A percentile compares a stretch with the other conserved stretches of the same genome.
Conservation (phyloP, 2,797 vertebrate genomes). For the Sphaeramia orbicularis region DNA sequence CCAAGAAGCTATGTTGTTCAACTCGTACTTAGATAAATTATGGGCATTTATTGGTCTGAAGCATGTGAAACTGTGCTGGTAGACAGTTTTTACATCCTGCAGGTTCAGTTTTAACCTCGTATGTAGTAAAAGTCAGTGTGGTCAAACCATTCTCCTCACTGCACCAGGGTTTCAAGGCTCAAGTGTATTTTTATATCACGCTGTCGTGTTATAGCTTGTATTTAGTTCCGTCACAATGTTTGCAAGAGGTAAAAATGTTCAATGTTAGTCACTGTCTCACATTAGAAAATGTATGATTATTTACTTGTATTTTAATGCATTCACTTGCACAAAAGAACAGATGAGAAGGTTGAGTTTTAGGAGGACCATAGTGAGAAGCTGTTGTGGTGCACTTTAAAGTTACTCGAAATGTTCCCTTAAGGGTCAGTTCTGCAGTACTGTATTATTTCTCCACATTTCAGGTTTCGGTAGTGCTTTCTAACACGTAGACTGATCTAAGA, state of each 20-base stretch:
- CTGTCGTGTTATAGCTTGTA: background rate
- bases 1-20: too few relatives aligned
- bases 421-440: constrained; percentile 44
- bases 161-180: background rate
- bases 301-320: constrained; percentile 22
- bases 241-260: background rate
- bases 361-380: constrained; percentile 2
- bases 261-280: constrained; percentile 9
- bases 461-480: constrained; percentile 27
- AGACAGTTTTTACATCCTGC: too few relatives aligned
- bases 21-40: too few relatives aligned
- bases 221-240: background rate
- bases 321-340: constrained; percentile 46
- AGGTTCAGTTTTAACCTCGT: too few relatives aligned
- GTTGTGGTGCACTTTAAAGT: constrained; percentile 64
- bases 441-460: constrained; percentile 43
- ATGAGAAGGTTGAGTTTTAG: background rate
- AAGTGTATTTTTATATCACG: background rate
- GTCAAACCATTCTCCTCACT: too few relatives aligned
- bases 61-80: too few relatives aligned
- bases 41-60: too few relatives aligned
- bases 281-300: background rate
- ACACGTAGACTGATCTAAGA: background rate
- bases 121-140: too few relatives aligned
- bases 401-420: constrained; percentile 17